phyloP scores from a whole-genome alignment of 2,797 vertebrate species.

The Semotilus atromaculatus region DNA sequence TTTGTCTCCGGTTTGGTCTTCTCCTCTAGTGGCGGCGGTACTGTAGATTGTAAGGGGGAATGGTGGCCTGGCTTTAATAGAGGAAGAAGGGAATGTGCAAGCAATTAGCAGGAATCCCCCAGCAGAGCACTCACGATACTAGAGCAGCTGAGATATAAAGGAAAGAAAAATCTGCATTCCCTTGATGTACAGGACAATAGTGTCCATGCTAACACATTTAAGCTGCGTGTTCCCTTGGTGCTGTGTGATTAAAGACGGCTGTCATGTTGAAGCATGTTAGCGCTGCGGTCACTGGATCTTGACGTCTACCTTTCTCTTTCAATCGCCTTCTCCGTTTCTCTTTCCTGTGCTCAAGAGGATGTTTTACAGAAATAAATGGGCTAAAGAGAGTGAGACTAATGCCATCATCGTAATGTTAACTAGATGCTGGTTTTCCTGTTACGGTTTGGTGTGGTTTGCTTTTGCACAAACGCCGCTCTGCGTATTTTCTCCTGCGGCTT shows the following conservation, averaged over 20 bases:
- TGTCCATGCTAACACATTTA: slow-evolving; percentile 52
- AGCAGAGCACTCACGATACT: slow-evolving; percentile 60
- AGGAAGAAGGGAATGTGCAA: slow-evolving; percentile 69
- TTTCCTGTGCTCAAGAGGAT: slow-evolving; percentile 20
- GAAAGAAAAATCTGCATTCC: slow-evolving; percentile 54
- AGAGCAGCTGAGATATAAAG: slow-evolving; percentile 57
- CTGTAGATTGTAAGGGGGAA: slow-evolving; percentile 58
- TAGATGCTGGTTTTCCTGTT: slow-evolving; percentile 31
- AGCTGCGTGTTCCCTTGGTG: slow-evolving; percentile 33
- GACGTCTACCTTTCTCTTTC: slow-evolving; percentile 35
- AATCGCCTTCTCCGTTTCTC: neutral
- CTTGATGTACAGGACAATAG: slow-evolving; percentile 50
- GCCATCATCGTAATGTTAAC: slow-evolving; percentile 36
- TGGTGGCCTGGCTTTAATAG: slow-evolving; percentile 66
- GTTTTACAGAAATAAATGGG: slow-evolving; percentile 20
- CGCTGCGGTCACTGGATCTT: slow-evolving; percentile 43
- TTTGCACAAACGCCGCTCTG: neutral
- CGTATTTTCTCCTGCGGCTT: slow-evolving; percentile 16
- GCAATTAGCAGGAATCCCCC: slow-evolving; percentile 66
- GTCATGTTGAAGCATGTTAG: slow-evolving; percentile 55
- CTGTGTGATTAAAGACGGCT: slow-evolving; percentile 58
- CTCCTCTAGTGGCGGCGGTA: slow-evolving; percentile 41
- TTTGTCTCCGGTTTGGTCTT: slow-evolving; percentile 16
- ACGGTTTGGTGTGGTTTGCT: neutral
- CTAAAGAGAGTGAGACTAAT: slow-evolving; percentile 23